Conservation (phyloP, 1,140 invertebrate species). For the Maconellicoccus hirsutus region DNA sequence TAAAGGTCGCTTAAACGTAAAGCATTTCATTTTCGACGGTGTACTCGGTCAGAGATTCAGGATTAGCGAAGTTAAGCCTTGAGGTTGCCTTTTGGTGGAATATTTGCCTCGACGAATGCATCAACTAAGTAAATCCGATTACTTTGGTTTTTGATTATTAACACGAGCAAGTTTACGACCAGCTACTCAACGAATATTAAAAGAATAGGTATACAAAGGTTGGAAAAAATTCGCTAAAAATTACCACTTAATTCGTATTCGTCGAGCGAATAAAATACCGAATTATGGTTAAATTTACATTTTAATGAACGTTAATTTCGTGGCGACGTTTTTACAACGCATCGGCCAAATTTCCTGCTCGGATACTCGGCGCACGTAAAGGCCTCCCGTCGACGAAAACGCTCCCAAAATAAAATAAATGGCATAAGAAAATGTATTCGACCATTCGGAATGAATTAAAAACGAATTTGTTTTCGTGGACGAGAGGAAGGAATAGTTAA, state of each 20-base stretch:
- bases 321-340: too few relatives aligned
- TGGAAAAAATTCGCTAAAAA: background rate
- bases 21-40: background rate
- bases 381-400: background rate
- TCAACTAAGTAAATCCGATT: background rate
- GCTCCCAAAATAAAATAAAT: background rate
- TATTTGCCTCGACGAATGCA: background rate
- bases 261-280: background rate
- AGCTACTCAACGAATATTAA: too few relatives aligned
- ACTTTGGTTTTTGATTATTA: background rate
- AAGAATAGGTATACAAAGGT: too few relatives aligned
- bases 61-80: background rate
- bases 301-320: background rate
- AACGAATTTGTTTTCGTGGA: background rate
- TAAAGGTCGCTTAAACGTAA: background rate
- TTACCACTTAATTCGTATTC: background rate
- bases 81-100: background rate
- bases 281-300: background rate
- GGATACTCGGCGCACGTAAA: too few relatives aligned
- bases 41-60: background rate
- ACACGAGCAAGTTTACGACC: too few relatives aligned
- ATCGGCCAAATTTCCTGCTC: too few relatives aligned
- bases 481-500: background rate
- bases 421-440: background rate
- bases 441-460: conserved; percentile 5